phyloP scores from a whole-genome alignment of 2,797 vertebrate species.

The Amphiprion clarkii region DNA sequence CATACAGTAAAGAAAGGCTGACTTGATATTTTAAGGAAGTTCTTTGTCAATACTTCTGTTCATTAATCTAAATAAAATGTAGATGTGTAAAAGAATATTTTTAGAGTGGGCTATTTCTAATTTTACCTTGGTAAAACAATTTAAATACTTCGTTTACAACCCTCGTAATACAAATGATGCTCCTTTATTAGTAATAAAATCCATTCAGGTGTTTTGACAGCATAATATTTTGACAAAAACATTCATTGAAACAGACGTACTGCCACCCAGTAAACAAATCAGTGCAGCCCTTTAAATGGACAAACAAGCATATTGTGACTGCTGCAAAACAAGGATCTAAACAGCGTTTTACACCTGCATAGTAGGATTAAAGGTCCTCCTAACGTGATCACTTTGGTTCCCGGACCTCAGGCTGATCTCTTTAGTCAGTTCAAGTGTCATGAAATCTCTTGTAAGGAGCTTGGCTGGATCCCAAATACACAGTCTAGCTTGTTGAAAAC shows the following conservation, averaged over 20 bases:
- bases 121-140: background rate
- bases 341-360: slow-evolving; percentile 58
- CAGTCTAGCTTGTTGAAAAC: slow-evolving; percentile 50
- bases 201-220: slow-evolving; percentile 20
- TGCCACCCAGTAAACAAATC: slow-evolving; percentile 42
- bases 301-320: slow-evolving; percentile 18
- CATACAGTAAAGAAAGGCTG: too few relatives aligned
- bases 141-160: background rate
- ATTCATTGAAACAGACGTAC: slow-evolving; percentile 15
- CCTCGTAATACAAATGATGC: slow-evolving; percentile 29
- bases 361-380: slow-evolving; percentile 56
- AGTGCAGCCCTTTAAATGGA: slow-evolving; percentile 4
- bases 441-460: slow-evolving; percentile 73
- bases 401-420: slow-evolving; percentile 51
- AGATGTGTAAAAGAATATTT: too few relatives aligned
- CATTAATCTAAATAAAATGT: background rate
- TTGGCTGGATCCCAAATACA: slow-evolving; percentile 65
- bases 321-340: slow-evolving; percentile 14
- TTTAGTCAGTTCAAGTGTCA: slow-evolving; percentile 69
- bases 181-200: slow-evolving; percentile 58
- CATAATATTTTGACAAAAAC: slow-evolving; percentile 29
- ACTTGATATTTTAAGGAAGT: too few relatives aligned
- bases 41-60: too few relatives aligned
- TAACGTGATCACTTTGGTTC: slow-evolving; percentile 53
- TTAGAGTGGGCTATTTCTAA: background rate